Evolutionary conservation across 2,113 vertebrate genomes (phyloP).

Genomic region (Dendropsophus ebraccatus): DNA sequence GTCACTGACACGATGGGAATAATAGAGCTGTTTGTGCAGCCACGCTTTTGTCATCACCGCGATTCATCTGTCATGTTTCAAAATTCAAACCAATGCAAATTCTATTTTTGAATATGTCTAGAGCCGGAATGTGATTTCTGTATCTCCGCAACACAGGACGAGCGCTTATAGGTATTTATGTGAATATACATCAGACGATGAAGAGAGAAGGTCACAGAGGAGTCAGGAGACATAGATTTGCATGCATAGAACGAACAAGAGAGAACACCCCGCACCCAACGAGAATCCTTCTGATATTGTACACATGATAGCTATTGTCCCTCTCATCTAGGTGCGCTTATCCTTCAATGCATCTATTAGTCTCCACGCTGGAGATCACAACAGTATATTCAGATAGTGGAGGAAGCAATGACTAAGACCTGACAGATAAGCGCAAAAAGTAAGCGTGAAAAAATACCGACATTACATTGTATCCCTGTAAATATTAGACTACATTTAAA

Average conservation of each 20-base stretch:
- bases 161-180: conserved; percentile 19
- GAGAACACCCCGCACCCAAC: background rate
- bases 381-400: background rate
- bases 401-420: background rate
- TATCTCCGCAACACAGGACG: background rate
- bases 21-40: conserved; percentile 43
- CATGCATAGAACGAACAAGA: conserved; percentile 14
- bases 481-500: background rate
- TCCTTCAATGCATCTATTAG: background rate
- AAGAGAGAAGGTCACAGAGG: background rate
- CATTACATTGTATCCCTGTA: background rate
- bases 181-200: background rate
- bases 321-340: background rate
- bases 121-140: conserved; percentile 20
- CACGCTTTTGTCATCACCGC: conserved; percentile 28
- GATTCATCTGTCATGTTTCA: conserved; percentile 44
- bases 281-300: background rate
- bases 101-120: conserved; percentile 26
- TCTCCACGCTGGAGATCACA: background rate
- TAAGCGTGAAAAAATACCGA: background rate
- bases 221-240: conserved; percentile 20
- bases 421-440: background rate
- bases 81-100: conserved; percentile 38
- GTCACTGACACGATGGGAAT: conserved; percentile 29
- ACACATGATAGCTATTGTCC: background rate